phyloP scores from a whole-genome alignment of 2,797 vertebrate species.

The Epinephelus coioides region DNA sequence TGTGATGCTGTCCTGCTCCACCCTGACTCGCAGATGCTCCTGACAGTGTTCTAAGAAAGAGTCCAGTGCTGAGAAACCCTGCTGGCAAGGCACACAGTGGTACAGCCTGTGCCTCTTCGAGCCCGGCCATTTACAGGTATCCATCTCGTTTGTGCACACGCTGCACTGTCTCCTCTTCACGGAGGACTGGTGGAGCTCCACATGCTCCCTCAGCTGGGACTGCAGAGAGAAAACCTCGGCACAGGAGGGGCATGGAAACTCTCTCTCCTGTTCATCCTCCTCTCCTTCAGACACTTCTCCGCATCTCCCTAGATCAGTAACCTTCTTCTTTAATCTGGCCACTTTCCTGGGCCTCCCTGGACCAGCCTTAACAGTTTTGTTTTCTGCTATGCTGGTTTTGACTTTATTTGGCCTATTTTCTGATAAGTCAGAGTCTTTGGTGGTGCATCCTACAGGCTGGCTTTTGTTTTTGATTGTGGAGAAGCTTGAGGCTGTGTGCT shows the following conservation, averaged over 20 bases:
- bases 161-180: constrained; percentile 74
- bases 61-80: constrained; percentile 79
- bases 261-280: constrained; percentile 58
- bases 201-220: constrained; percentile 76
- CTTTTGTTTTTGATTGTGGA: constrained; percentile 18
- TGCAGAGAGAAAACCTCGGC: constrained; percentile 79
- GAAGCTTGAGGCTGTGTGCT: constrained; percentile 47
- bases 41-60: constrained; percentile 86
- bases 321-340: neutral
- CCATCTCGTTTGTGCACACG: constrained; percentile 80
- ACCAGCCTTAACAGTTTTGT: constrained; percentile 29
- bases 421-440: constrained; percentile 40
- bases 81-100: constrained; percentile 85
- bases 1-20: constrained; percentile 74
- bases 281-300: constrained; percentile 41
- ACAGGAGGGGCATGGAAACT: constrained; percentile 86
- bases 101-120: constrained; percentile 75
- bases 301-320: neutral
- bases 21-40: constrained; percentile 77
- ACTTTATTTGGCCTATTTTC: constrained; percentile 44
- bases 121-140: constrained; percentile 58
- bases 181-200: constrained; percentile 77
- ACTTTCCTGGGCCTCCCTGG: constrained; percentile 54
- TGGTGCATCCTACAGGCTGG: constrained; percentile 4
- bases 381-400: neutral